Evolutionary conservation across 2,113 vertebrate species (phyloP).

Genomic region (Opisthocomus hoazin): DNA sequence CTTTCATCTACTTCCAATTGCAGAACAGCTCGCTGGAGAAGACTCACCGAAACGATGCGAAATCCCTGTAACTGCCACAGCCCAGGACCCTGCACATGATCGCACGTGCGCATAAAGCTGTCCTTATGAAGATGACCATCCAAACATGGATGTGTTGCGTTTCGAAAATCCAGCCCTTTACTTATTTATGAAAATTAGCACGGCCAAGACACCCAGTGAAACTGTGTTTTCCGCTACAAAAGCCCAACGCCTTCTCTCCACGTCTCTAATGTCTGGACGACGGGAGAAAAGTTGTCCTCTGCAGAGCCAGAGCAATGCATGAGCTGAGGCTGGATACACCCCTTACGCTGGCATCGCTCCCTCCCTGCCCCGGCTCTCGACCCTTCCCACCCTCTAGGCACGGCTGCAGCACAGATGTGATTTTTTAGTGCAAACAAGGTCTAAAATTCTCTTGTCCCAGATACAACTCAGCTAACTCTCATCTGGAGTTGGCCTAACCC

Average conservation of each 20-base stretch:
- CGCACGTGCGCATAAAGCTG: background rate
- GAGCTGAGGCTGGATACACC: background rate
- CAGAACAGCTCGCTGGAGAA: background rate
- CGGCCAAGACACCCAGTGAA: background rate
- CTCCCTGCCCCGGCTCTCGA: background rate
- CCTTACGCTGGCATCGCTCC: background rate
- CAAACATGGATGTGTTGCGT: background rate
- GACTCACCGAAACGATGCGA: background rate
- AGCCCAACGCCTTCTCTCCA: background rate
- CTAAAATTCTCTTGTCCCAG: background rate
- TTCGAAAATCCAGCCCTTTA: background rate
- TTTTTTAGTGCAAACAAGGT: background rate
- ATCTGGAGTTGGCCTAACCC: background rate
- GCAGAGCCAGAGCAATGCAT: fast-evolving
- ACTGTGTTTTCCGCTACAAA: background rate
- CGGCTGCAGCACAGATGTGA: fast-evolving
- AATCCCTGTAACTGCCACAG: background rate
- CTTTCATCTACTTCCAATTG: background rate
- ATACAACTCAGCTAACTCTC: background rate
- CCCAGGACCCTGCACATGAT: background rate
- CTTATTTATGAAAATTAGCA: background rate
- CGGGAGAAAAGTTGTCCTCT: background rate
- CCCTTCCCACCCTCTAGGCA: background rate
- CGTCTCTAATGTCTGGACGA: background rate
- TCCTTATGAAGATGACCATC: background rate